Percentiles rank a stretch among this genome's conserved stretches.
These are phyloP conservation scores for Uloborus diversus DNA, from an alignment of 1,140 invertebrate genomes.

Conservation along the genomic window DNA sequence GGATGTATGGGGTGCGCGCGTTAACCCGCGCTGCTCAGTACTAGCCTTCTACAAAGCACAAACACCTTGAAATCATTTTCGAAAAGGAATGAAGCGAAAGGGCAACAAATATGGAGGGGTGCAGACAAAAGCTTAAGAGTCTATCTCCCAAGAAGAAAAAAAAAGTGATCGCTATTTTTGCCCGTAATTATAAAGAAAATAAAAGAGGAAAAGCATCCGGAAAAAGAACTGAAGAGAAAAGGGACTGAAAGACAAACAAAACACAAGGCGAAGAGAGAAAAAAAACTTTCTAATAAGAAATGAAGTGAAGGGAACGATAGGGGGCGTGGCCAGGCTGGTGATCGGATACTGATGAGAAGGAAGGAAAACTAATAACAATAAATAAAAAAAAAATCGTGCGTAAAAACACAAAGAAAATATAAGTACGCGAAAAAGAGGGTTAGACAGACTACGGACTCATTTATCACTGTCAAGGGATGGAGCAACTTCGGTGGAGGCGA, in stretches of 20 bases:
- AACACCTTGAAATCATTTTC: too few species aligned
- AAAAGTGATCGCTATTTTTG: not conserved
- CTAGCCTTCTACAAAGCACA: too few species aligned
- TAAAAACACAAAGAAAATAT: conserved; percentile 46
- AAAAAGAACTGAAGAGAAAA: not conserved
- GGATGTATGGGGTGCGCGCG: too few species aligned
- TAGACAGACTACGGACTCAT: conserved; percentile 48
- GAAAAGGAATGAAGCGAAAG: not conserved
- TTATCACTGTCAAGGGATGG: conserved; percentile 50
- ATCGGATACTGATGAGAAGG: conserved; percentile 54
- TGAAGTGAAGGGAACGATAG: not conserved
- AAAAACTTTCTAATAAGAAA: conserved; percentile 9
- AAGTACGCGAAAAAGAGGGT: conserved; percentile 47
- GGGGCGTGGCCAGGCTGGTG: conserved; percentile 41
- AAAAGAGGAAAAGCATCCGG: not conserved
- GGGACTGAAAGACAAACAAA: not conserved
- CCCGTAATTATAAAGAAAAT: conserved; percentile 1
- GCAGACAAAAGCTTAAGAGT: not conserved
- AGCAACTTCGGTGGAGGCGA: conserved; percentile 35
- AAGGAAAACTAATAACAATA: conserved; percentile 52
- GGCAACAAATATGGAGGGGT: not conserved
- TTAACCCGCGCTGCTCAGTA: too few species aligned
- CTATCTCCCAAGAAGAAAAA: not conserved
- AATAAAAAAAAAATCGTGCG: conserved; percentile 22
- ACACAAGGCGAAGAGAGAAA: not conserved